Conservation (phyloP, 1,140 invertebrate species). For the Tenebrio molitor region DNA sequence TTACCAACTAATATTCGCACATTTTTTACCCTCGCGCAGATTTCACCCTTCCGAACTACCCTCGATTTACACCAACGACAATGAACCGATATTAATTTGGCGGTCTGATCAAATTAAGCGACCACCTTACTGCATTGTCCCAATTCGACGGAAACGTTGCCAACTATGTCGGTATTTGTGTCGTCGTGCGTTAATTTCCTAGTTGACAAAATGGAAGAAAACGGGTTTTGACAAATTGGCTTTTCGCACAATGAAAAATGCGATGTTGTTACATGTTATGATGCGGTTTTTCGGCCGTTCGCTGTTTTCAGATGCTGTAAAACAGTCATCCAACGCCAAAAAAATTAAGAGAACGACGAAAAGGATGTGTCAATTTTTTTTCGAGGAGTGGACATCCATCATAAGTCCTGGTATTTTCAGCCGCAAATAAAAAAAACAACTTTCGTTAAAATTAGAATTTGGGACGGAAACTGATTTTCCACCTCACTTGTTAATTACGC, state of each 20-base stretch:
- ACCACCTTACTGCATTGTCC: not conserved
- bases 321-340: not conserved
- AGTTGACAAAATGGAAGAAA: conserved; percentile 15
- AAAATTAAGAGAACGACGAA: conserved; percentile 1
- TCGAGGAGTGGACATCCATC: conserved; percentile 8
- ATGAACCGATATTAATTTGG: not conserved
- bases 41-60: not conserved
- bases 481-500: no score
- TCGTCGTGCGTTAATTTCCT: not conserved
- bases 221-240: conserved; percentile 24
- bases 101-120: conserved; percentile 20
- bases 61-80: not conserved
- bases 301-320: not conserved
- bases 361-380: not conserved
- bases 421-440: no score
- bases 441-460: no score
- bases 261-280: not conserved
- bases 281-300: not conserved
- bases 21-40: conserved; percentile 8
- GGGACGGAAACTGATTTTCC: no score
- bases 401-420: not conserved
- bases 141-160: not conserved
- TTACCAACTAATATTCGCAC: not conserved
- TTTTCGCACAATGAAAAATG: conserved; percentile 16
- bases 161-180: no score